Conservation (phyloP, 2,888 invertebrate genomes). For the Notocelia uddmanniana region DNA sequence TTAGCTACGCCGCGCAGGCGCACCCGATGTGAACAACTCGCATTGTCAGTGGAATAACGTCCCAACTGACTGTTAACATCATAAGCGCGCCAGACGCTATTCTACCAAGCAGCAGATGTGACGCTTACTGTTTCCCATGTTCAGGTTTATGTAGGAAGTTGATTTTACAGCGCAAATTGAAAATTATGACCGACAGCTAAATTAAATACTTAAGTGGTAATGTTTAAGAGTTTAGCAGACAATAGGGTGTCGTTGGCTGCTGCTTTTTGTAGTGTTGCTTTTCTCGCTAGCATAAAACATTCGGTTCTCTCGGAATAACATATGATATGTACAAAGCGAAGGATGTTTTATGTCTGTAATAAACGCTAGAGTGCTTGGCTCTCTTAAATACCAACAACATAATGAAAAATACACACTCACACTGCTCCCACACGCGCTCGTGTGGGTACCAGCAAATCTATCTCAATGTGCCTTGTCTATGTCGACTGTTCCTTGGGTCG, state of each 20-base stretch:
- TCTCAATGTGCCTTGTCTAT: background rate
- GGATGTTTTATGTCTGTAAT: conserved; percentile 9
- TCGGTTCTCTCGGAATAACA: background rate
- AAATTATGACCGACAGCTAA: conserved; percentile 36
- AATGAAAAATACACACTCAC: background rate
- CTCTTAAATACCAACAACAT: background rate
- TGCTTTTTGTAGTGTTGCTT: conserved; percentile 1
- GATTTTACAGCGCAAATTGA: conserved; percentile 40
- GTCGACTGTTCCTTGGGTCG: background rate
- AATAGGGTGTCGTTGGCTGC: conserved; percentile 12
- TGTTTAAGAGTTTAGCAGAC: conserved; percentile 3
- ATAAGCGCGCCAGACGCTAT: background rate
- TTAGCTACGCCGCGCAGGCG: conserved; percentile 64
- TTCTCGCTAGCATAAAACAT: background rate
- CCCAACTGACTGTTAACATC: conserved; percentile 30
- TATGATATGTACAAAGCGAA: background rate
- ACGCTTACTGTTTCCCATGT: conserved; percentile 46
- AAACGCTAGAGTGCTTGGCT: conserved; percentile 15
- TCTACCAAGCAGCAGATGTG: background rate
- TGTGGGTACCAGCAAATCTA: background rate
- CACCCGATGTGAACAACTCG: conserved; percentile 52
- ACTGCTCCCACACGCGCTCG: no score
- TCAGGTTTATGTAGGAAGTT: conserved; percentile 44
- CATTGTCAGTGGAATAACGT: conserved; percentile 47
- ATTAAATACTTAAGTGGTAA: conserved; percentile 14